Base-by-base conservation (phyloP, 2,113 vertebrate genomes). In the Zapus hudsonius region DNA sequence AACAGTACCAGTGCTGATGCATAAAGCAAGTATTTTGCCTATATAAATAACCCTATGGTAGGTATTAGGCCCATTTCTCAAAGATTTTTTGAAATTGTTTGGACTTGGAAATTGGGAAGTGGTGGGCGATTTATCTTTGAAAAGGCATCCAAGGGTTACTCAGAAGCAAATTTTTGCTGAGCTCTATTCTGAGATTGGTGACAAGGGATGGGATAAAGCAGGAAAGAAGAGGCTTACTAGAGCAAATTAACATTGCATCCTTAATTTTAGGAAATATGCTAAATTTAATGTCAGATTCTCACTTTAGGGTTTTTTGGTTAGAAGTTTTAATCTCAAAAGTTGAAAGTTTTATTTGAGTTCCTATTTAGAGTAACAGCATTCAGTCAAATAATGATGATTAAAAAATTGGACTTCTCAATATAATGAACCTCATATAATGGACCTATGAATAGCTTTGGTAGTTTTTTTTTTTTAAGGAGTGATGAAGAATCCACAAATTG, bases 231-330 rank as follows among this genome's bases (percentile, higher is more conserved):
- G 5, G 27, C 22, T 92, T 89, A 52, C 2, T 67, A 22, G 31
- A 67, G 27, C 33, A 92, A 85, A 70, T 72, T 84, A 83, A 70
- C 27, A 84, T 75, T 36, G 7, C 20, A 52, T 38, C 8, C 59
- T 93, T 90, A 47, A 76, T 84, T 87, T 93, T 83, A 52, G 64
- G 23, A 73, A 36, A 75, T 90, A 69, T 20, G 55, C 25, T 86
- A 23, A 57, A 81, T 93, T 87, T 57, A 84, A 89, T 52, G n/a
- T 44, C 47, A 63, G 11, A 0, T 57, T 90, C 82, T 93, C 40
- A 92, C 57, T 22, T 93, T 33, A 84, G 23, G 22, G 40, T 89
- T 69, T 67, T 90, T 93, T 66, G 47, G 8, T 27, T 67, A 13
- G 64, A 74, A 81, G 47, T 95, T 29, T 70, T 40, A 84, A 20